Evolutionary conservation across 2,888 invertebrate species (phyloP), one percentile per base, ranked within the genome.

Genomic region (Poecilus cupreus): DNA sequence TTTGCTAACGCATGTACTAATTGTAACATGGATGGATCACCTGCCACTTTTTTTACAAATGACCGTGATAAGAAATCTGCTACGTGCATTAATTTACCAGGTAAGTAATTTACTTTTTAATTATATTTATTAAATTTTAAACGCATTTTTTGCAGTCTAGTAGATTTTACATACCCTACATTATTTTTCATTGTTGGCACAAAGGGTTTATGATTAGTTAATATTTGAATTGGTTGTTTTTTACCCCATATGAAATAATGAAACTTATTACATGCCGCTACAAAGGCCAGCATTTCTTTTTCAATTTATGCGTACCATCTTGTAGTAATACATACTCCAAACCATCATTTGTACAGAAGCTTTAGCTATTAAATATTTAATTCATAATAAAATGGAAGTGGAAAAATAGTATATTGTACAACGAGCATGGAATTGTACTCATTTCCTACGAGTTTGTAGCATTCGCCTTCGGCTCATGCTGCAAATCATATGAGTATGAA

Each of bases 101-200:
- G 84, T n/a, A 84, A 24, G 70, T 84, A 85, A n/a, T 60, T 82
- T 22, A 85, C 81, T 24, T 60, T 72, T n/a, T 85, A 57, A 20
- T 84, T 75, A 83, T 85, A 85, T 64, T 83, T 85, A 26, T 79
- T 43, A 10, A 85, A 60, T 37, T 82, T 84, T 8, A 85, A 46
- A 43, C 82, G 83, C 83, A 84, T 83, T 68, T 83, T 79, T 57
- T 83, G 83, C 13, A 82, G 46, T 22, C 82, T 80, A n/a, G n/a
- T n/a, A n/a, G n/a, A n/a, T n/a, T n/a, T n/a, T n/a, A n/a, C n/a
- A n/a, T n/a, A n/a, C n/a, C n/a, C n/a, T n/a, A n/a, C 8, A 79
- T 81, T 75, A 37, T 54, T 77, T 68, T 74, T 82, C 18, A 82
- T 43, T n/a, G n/a, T n/a, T n/a, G n/a, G n/a, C n/a, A n/a, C n/a